Evolutionary conservation across 2,888 invertebrate species (phyloP), one percentile per base, ranked within the genome.

Genomic region (Ormyrus nitidulus): DNA sequence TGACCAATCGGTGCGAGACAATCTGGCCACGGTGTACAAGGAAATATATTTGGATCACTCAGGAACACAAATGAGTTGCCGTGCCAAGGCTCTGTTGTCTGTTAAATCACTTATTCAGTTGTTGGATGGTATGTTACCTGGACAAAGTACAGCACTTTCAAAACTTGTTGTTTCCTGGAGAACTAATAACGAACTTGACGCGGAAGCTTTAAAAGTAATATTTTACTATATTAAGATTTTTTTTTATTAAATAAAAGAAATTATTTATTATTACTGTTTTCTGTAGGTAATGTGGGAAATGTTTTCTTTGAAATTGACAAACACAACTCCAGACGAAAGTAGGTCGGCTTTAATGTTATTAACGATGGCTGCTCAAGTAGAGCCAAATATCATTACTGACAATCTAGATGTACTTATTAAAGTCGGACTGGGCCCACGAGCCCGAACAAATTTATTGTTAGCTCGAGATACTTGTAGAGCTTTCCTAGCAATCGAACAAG

Each of bases 281-380:
- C 80, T 93, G 79, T 91, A 96, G 93, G 93, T 96, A 10, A 92
- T 98, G 80, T 98, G 97, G 95, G 96, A 97, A 90, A 94, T 94
- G 86, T 97, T 96, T 88, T 93, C 96, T 0, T 93, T 95, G 85
- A 94, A 95, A 87, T 92, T 94, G 10, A 93, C 95, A 59, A 93
- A 94, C 4, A 94, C 95, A 0, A 93, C 94, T 0, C 92, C 93
- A 61, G 92, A 93, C 84, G 95, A 97, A 81, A 94, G 96, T 74
- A 93, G 94, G 74, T 93, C 94, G 0, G 95, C 97, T 0, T 91
- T 97, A 5, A 92, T 95, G 77, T 89, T 98, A 1, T 92, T 98
- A 1, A 94, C 95, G 11, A 96, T 98, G 96, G 93, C 93, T 54
- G 94, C 95, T 0, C 89, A 91, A 85, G 92, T 92, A 0, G 94